A percentile compares a stretch with the other conserved stretches of the same genome.
These are phyloP conservation scores for Meriones unguiculatus DNA, from an alignment of 2,113 vertebrate species.

Conservation along the genomic window DNA sequence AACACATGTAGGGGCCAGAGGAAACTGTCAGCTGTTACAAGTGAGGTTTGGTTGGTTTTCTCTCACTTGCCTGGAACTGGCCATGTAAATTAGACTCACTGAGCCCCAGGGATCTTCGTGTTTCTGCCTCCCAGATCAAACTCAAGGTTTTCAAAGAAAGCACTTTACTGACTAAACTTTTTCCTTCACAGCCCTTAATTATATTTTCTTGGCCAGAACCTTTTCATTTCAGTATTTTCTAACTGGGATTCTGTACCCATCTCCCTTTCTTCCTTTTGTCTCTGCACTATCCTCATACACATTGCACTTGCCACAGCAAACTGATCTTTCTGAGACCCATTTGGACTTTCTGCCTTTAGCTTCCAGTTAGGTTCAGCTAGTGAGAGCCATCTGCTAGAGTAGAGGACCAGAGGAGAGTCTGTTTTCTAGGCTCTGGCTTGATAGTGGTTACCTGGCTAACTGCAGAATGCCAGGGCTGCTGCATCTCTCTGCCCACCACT, in stretches of 20 bases:
- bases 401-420: background rate
- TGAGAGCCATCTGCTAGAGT: background rate
- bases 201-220: background rate
- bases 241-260: background rate
- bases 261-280: background rate
- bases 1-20: background rate
- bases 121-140: background rate
- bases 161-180: background rate
- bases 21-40: background rate
- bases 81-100: background rate
- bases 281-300: background rate
- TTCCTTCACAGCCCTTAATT: background rate
- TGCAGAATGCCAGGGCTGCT: background rate
- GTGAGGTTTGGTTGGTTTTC: background rate
- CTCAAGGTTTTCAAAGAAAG: background rate
- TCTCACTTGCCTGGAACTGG: background rate
- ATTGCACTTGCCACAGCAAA: background rate
- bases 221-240: constrained; percentile 9
- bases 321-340: background rate
- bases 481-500: background rate
- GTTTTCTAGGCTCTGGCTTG: background rate
- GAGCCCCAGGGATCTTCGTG: background rate
- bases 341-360: background rate
- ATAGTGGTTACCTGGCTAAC: background rate
- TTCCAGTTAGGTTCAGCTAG: background rate